Evolutionary conservation across 2,797 vertebrate species (phyloP).

Genomic region (Natrix natrix): DNA sequence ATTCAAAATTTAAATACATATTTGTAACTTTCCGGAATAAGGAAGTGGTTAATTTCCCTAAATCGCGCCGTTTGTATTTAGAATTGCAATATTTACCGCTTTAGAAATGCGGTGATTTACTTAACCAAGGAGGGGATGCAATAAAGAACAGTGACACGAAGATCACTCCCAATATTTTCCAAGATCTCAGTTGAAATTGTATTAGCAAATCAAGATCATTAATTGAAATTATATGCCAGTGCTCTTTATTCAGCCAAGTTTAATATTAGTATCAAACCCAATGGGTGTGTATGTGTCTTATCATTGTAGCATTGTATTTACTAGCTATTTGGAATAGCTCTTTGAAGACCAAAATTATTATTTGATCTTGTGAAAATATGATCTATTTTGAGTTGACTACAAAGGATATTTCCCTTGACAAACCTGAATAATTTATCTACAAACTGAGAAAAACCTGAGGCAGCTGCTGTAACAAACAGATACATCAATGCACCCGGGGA

Average conservation of each 20-base stretch:
- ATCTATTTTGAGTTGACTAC: conserved; percentile 30
- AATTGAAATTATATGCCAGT: not conserved
- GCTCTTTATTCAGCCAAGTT: not conserved
- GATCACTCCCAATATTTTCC: not conserved
- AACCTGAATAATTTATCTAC: not conserved
- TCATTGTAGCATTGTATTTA: not conserved
- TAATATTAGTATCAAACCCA: not conserved
- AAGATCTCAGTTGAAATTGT: not conserved
- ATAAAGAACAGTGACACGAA: not conserved
- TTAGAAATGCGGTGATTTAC: not conserved
- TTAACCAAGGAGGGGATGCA: not conserved
- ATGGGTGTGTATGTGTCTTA: not conserved
- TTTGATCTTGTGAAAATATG: conserved; percentile 16
- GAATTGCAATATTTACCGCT: not conserved
- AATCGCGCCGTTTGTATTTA: not conserved
- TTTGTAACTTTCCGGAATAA: not conserved
- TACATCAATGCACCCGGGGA: not conserved
- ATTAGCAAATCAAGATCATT: not conserved
- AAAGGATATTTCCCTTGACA: not conserved
- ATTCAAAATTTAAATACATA: too few relatives aligned
- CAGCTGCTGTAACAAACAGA: not conserved
- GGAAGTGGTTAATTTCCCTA: not conserved
- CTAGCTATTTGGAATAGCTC: conserved; percentile 21
- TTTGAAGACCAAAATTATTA: conserved; percentile 31
- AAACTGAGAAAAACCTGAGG: not conserved